Evolutionary conservation across 2,113 vertebrate species (phyloP), one percentile per base, ranked within the genome.

Genomic region (Pithys albifrons): DNA sequence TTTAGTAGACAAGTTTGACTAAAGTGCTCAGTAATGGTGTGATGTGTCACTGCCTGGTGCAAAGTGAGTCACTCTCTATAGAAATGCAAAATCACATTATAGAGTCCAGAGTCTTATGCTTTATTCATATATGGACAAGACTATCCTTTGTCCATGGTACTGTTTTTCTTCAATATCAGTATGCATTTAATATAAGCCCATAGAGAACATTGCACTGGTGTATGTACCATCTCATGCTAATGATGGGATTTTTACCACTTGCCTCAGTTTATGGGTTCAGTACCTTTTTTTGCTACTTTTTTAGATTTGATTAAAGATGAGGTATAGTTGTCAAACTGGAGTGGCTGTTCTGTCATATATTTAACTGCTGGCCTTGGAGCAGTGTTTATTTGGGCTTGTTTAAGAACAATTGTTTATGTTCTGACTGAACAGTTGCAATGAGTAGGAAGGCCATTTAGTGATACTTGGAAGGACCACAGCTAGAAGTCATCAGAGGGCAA

Each of bases 1-100:
- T 76, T 85, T 69, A 86, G 91, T 89, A 91, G 96, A 55, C 64
- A 90, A 62, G 95, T 95, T 96, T 88, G 59, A 72, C 69, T 95
- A 52, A 96, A 95, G 69, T 71, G 67, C 91, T 84, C 81, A 78
- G 93, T 57, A 45, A 31, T 70, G 39, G 73, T 81, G 93, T 78
- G 81, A 85, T 1, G 41, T 81, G 93, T 95, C 97, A 85, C 97
- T 0, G 98, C 98, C 98, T 98, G 98, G 98, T 96, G 97, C 97
- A 1, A 73, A 96, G 64, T 96, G 96, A 96, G 93, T 97, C 98
- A 94, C 92, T 89, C 58, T 89, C 83, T 90, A 65, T 62, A 95
- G 94, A 97, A 91, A 94, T 87, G 97, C 93, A 94, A 92, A 93
- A 93, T 85, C 16, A 23, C 87, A 65, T 92, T 95, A 91, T 96